Base-by-base conservation (phyloP, 2,888 invertebrate species). In the Coremacera marginata region DNA sequence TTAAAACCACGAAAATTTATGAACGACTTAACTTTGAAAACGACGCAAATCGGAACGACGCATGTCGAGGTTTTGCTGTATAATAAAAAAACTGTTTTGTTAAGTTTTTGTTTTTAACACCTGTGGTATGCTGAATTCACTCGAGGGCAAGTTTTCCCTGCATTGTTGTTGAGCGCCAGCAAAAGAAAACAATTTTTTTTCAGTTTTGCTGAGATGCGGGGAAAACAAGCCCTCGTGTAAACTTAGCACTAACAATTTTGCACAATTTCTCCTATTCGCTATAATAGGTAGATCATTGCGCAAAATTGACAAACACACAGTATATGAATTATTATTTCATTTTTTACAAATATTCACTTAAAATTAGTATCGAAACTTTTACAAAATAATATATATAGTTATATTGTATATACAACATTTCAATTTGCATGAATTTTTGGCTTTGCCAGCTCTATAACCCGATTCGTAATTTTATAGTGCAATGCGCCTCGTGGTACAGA, bases 401-500 rank as follows among this genome's bases (percentile, higher is more conserved):
- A 16, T 37, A 8, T n/a, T n/a, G n/a, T 14, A 60, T 27, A 34
- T 31, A 11, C 7, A 55, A 37, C 55, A 27, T 31, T 22, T 49
- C 22, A 75, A 16, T 51, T 51, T 14, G 34, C 19, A 49, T 76
- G 78, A 11, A 72, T 71, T 49, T 80, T 83, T 0, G 90, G 90
- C 81, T 89, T 88, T 0, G 91, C 87, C 37, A 90, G 79, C 80
- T 89, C 88, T 25, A 87, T 75, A 11, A 89, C 88, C 80, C 90
- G 86, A 14, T 88, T 83, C 3, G 90, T 84, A 19, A 90, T 82
- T 77, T 87, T 87, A 60, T 90, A 90, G 8, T 55, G 88, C 3
- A 90, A 81, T 9, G 90, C 91, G n/a, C 89, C 90, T 44, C 86
- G 88, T 2, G 88, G 88, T 22, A 91, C 89, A 5, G 83, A 82